Base-by-base conservation (phyloP, 2,113 vertebrate genomes). In the Mirza zaza region DNA sequence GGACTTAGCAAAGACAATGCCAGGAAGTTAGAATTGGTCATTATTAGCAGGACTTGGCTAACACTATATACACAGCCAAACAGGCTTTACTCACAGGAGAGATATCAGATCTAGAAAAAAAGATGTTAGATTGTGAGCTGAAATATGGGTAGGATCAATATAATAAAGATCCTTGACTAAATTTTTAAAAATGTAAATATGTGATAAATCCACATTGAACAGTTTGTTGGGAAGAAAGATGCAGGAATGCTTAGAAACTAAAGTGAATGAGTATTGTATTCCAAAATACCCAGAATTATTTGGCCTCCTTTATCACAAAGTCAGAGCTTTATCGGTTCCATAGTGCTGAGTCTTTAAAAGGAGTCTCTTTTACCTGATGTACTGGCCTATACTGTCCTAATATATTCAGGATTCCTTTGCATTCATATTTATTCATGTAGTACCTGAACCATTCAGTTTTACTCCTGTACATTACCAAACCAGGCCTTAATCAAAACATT, bases 401-500 rank as follows among this genome's bases (percentile, higher is more conserved):
- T 23, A 84, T 45, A 27, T 32, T 45, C 27, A 71, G 57, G 18
- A 67, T 88, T 85, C 39, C 45, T 84, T 88, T 65, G 10, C 29
- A 11, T 87, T 42, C n/a, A 75, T 34, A 27, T 77, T 67, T 79
- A 48, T 81, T 93, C 45, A 61, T 59, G 23, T 29, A n/a, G 21
- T 76, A 36, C 2, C 1, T 8, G 27, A 76, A 57, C 36, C 34
- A 3, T 76, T 52, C 63, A 39, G 36, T 92, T 83, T 86, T 50
- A 61, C 32, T 89, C 42, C 52, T 5, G 0, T 88, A 9, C 73
- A 39, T 70, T 95, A 67, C 10, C 25, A 86, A 88, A 65, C 34
- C 11, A 87, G 65, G 39, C 29, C 92, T 81, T 81, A 77, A 65
- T 83, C 18, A 93, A 89, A 87, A 87, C 8, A 25, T 92, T 94